Conservation (phyloP, 2,888 invertebrate genomes). For the Harpalus rubripes region DNA sequence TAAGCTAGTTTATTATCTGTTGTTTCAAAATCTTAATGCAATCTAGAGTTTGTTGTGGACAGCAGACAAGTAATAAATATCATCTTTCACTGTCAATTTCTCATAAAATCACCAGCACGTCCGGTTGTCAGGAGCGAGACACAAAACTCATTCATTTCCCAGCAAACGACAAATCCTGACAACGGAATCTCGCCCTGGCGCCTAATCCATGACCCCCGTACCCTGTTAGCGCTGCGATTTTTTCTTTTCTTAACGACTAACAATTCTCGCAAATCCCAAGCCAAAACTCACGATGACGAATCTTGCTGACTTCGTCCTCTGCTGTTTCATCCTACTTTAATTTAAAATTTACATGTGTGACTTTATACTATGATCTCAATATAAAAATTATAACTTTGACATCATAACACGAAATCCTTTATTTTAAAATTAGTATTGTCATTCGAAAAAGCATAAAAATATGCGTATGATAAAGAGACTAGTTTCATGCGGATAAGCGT, state of each 20-base stretch:
- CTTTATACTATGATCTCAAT: too few species aligned
- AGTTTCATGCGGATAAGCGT: too few species aligned
- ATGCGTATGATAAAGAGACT: too few species aligned
- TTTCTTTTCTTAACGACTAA: slow-evolving; percentile 37
- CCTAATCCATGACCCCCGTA: slow-evolving; percentile 40
- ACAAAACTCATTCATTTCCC: slow-evolving; percentile 48
- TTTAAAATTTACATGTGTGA: not conserved
- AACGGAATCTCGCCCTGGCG: slow-evolving; percentile 52
- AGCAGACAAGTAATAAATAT: slow-evolving; percentile 49
- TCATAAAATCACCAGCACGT: slow-evolving; percentile 55
- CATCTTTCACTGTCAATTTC: slow-evolving; percentile 55
- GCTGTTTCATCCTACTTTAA: not conserved
- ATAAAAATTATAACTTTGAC: too few species aligned
- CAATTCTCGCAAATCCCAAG: slow-evolving; percentile 32
- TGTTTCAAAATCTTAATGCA: slow-evolving; percentile 48
- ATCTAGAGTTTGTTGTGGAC: slow-evolving; percentile 31
- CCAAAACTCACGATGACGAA: slow-evolving; percentile 5
- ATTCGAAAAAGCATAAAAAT: too few species aligned
- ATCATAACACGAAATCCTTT: too few species aligned
- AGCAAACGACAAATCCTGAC: slow-evolving; percentile 56
- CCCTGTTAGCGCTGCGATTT: slow-evolving; percentile 7
- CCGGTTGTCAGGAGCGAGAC: slow-evolving; percentile 51
- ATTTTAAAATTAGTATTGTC: too few species aligned
- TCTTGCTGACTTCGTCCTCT: not conserved
- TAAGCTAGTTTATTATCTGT: slow-evolving; percentile 24